Percentiles rank a stretch among this genome's conserved stretches.
Conservation (phyloP, 2,113 vertebrate species). For the Scomber scombrus region DNA sequence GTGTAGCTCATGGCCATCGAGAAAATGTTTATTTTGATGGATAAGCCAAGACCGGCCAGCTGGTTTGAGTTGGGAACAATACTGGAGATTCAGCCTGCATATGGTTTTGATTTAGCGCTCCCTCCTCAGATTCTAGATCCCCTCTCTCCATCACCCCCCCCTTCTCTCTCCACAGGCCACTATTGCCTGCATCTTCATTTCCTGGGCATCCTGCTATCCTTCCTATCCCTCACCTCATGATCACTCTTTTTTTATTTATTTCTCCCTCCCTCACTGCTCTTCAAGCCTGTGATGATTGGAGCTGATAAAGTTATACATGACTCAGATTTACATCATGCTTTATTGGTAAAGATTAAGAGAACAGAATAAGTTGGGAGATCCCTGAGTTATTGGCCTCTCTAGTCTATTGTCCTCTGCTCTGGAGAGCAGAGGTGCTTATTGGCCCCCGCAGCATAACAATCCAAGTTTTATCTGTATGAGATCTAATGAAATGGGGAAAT, state of each 20-base stretch:
- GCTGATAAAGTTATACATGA: constrained; percentile 70
- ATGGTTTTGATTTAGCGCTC: constrained; percentile 78
- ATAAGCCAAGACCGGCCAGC: constrained; percentile 85
- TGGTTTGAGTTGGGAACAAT: constrained; percentile 87
- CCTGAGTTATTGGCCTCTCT: constrained; percentile 47
- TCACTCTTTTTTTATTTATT: constrained; percentile 20
- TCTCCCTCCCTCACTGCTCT: constrained; percentile 42
- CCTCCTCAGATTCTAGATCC: constrained; percentile 51
- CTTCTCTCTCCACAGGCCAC: constrained; percentile 60
- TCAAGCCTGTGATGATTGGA: constrained; percentile 42
- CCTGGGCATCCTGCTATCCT: constrained; percentile 60
- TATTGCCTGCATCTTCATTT: constrained; percentile 71
- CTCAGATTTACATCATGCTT: constrained; percentile 60
- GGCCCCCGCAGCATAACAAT: constrained; percentile 25
- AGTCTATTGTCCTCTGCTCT: constrained; percentile 22
- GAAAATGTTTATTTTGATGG: constrained; percentile 87
- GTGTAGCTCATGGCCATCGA: constrained; percentile 77
- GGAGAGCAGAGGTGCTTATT: constrained; percentile 44
- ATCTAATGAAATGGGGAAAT: constrained; percentile 20
- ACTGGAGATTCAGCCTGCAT: constrained; percentile 80
- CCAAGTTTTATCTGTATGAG: constrained; percentile 27
- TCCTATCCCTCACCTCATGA: constrained; percentile 36
- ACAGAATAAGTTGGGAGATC: constrained; percentile 59
- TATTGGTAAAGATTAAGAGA: constrained; percentile 62
- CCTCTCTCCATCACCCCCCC: constrained; percentile 52